Conservation (phyloP, 2,113 vertebrate species). For the Ptilonorhynchus violaceus region DNA sequence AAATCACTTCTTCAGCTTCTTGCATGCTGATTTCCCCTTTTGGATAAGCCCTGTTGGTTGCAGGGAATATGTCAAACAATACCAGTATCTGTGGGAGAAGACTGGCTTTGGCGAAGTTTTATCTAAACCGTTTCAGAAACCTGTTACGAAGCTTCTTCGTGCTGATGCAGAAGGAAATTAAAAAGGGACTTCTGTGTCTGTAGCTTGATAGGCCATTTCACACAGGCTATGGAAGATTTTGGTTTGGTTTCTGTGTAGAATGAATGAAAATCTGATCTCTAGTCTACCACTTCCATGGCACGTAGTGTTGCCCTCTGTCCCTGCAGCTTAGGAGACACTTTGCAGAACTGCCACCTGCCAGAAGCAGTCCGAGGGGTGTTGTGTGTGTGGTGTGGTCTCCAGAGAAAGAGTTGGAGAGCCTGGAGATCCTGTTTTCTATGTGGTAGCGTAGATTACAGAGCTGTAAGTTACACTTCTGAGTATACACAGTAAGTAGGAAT, state of each 20-base stretch:
- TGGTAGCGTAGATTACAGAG: neutral
- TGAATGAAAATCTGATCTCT: neutral
- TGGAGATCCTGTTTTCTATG: neutral
- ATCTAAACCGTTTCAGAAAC: neutral
- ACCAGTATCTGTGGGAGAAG: neutral
- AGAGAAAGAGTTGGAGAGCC: neutral
- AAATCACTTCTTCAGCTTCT: neutral
- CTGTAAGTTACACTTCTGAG: neutral
- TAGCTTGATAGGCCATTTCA: neutral
- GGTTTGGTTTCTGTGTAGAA: neutral
- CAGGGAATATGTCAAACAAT: neutral
- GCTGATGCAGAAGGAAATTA: neutral
- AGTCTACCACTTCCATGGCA: neutral
- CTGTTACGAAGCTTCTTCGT: neutral
- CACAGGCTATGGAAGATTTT: neutral
- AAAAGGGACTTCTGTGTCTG: neutral
- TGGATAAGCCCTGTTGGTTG: neutral
- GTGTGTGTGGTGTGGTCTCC: neutral
- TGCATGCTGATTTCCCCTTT: neutral
- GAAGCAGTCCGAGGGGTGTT: neutral
- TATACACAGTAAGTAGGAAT: neutral
- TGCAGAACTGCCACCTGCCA: neutral
- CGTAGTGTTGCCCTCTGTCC: rapidly evolving
- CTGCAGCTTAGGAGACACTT: neutral
- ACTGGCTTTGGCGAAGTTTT: neutral